Evolutionary conservation across 2,888 invertebrate species (phyloP).

Genomic region (Eristalis pertinax): DNA sequence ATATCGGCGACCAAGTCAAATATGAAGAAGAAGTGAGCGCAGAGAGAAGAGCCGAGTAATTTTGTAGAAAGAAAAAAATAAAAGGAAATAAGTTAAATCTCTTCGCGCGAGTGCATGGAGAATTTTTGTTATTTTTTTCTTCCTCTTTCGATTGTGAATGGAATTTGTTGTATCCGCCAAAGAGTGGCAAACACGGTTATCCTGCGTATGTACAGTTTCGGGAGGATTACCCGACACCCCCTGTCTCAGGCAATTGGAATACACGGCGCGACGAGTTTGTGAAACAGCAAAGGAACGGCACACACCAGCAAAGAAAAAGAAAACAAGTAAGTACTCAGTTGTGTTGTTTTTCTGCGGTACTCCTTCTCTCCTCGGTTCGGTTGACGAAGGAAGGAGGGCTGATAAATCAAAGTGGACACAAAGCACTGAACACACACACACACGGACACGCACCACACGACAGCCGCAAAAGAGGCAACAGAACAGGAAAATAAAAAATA

Average conservation of each 20-base stretch:
- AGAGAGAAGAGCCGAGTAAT: conserved; percentile 2
- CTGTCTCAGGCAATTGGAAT: conserved; percentile 29
- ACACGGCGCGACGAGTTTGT: conserved; percentile 28
- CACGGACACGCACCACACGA: not conserved
- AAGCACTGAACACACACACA: conserved; percentile 31
- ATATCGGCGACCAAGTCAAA: conserved; percentile 20
- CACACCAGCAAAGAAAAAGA: conserved; percentile 27
- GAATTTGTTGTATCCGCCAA: conserved; percentile 47
- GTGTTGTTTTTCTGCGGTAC: not conserved
- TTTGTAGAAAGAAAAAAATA: conserved; percentile 5
- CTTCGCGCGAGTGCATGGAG: conserved; percentile 1
- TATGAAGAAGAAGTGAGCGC: not conserved
- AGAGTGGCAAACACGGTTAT: conserved; percentile 30
- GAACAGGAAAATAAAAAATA: not conserved
- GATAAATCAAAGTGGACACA: conserved; percentile 57
- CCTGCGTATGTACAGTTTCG: conserved; percentile 53
- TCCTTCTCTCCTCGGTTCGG: not conserved
- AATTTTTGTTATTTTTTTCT: conserved; percentile 28
- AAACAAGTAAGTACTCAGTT: not conserved
- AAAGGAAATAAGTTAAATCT: conserved; percentile 35
- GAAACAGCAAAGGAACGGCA: not conserved
- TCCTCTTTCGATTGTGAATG: conserved; percentile 51
- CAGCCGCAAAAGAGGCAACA: not conserved
- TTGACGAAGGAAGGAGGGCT: not conserved
- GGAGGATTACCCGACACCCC: conserved; percentile 54